Evolutionary conservation across 35 echinoderm and acorn worm species (phyloP), one percentile per base, ranked within the genome.

Genomic region (Eucidaris tribuloides): DNA sequence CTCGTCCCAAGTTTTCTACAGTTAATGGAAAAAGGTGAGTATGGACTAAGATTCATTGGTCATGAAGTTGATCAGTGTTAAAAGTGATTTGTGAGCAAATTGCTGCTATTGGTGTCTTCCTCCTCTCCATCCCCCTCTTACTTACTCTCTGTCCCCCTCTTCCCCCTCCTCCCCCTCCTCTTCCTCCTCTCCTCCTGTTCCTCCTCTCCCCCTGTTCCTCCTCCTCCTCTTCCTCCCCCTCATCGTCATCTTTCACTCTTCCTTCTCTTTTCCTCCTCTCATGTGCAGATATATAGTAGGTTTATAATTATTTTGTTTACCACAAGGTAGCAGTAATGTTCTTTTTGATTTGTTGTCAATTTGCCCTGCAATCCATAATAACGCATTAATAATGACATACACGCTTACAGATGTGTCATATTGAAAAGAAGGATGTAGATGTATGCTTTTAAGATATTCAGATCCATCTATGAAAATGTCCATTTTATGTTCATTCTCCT

Each of bases 1-100:
- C 81, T 97, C 7, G 86, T 97, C 28, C 94, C 94, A 52, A 72
- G 66, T 35, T 40, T 72, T 32, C 66, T 72, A 20, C 66, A 72
- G 40, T 72, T 72, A 7, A 32, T 30, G 13, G 66, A 72, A n/a
- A 72, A 72, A 72, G 66, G 66, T 72, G 17, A 72, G 38, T 40
- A 5, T n/a, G n/a, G n/a, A n/a, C n/a, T n/a, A n/a, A n/a, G n/a
- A n/a, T n/a, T n/a, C n/a, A n/a, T n/a, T n/a, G n/a, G n/a, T n/a
- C n/a, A n/a, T n/a, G n/a, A n/a, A n/a, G n/a, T n/a, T n/a, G n/a
- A n/a, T n/a, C n/a, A n/a, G n/a, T n/a, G n/a, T 2, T 13, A 0
- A 23, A 58, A 23, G 17, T 58, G 55, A 2, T 23, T 58, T 23
- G 20, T 4, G 15, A 58, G 28, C 28, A 58, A 58, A 58, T 1